Evolutionary conservation across 2,797 vertebrate genomes (phyloP).

Genomic region (Peromyscus attwateri): DNA sequence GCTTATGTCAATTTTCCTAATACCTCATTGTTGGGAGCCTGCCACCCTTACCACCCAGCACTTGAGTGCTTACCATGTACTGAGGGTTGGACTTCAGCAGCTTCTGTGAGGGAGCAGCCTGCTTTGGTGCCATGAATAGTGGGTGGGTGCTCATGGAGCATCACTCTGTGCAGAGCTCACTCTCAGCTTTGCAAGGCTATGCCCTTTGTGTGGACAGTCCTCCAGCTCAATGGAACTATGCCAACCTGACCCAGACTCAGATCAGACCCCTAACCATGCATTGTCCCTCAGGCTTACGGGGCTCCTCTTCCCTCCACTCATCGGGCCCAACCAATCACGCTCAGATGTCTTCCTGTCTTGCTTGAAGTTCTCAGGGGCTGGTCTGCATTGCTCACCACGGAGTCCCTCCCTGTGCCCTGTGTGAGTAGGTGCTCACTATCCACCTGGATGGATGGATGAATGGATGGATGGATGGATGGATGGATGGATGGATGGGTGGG

Average conservation of each 20-base stretch:
- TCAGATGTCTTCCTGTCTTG: conserved; percentile 9
- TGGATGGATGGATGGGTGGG: too few relatives aligned
- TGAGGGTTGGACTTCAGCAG: background rate
- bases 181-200: background rate
- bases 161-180: background rate
- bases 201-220: background rate
- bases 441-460: background rate
- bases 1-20: background rate
- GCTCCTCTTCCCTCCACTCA: too few relatives aligned
- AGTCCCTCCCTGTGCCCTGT: background rate
- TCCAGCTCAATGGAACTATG: background rate
- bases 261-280: background rate
- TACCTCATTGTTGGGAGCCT: background rate
- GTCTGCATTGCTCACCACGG: background rate
- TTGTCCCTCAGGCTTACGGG: background rate
- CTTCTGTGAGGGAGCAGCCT: background rate
- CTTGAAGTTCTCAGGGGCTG: conserved; percentile 9
- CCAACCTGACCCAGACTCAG: background rate
- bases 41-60: background rate
- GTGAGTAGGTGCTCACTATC: background rate
- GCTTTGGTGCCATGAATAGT: background rate
- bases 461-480: background rate
- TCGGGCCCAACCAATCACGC: background rate
- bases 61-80: background rate
- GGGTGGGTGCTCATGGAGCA: background rate